A percentile compares a stretch with the other conserved stretches of the same genome.
Evolutionary conservation across 2,797 vertebrate genomes (phyloP).

Genomic region (Squalus acanthias): DNA sequence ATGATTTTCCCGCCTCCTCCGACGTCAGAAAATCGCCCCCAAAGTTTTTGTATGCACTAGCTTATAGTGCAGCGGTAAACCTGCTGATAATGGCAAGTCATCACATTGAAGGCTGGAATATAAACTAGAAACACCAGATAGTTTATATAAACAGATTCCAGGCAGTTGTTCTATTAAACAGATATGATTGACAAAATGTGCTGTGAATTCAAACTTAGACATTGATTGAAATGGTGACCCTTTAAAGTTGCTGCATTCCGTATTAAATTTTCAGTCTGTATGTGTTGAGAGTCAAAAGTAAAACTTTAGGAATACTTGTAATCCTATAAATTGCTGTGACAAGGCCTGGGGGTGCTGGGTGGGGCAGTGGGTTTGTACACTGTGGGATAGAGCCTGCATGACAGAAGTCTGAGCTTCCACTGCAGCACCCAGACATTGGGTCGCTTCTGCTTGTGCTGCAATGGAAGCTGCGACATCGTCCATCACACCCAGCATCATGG

Average conservation of each 20-base stretch:
- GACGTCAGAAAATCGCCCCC: too few relatives aligned
- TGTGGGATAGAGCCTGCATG: too few relatives aligned
- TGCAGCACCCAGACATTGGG: too few relatives aligned
- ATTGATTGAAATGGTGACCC: background rate
- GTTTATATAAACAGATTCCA: constrained; percentile 5
- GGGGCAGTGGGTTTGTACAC: background rate
- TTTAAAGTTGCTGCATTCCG: background rate
- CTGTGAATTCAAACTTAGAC: background rate
- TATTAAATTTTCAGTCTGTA: background rate
- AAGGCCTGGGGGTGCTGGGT: background rate
- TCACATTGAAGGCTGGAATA: background rate
- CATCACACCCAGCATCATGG: too few relatives aligned
- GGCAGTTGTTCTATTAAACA: constrained; percentile 8
- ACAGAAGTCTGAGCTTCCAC: too few relatives aligned
- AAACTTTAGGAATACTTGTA: background rate
- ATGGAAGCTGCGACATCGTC: too few relatives aligned
- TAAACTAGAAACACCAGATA: background rate
- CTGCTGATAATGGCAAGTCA: background rate
- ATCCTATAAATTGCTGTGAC: background rate
- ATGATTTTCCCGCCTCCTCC: too few relatives aligned
- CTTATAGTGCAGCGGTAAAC: background rate
- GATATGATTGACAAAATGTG: background rate
- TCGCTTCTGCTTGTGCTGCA: too few relatives aligned
- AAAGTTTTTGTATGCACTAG: background rate
- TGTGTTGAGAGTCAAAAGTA: background rate